Evolutionary conservation across 2,888 invertebrate species (phyloP), one percentile per base, ranked within the genome.

Genomic region (Conistra vaccinii): DNA sequence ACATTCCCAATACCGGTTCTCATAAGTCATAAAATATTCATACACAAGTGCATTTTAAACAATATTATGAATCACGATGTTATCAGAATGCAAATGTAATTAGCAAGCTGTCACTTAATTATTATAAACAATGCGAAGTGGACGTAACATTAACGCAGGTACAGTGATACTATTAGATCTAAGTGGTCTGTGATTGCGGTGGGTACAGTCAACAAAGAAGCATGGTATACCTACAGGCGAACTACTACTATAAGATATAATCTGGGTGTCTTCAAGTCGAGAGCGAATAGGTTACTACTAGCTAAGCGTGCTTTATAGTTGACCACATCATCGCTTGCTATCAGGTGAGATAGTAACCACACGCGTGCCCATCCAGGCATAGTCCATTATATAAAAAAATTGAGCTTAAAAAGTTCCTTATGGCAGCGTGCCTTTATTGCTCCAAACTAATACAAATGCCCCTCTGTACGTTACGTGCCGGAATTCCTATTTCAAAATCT

Each of bases 61-160:
- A 32, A 42, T 20, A 45, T 45, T 5, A 60, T 45, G 55, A n/a
- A 3, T 48, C 55, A 48, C 29, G 83, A 78, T 78, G 12, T 72
- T 84, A 58, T 80, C 66, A 58, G 55, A 39, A 71, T 67, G 61
- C 63, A 73, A 84, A 63, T 68, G 6, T 67, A 71, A 79, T 84
- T 58, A 58, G 26, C 48, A n/a, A 32, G 63, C 48, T 69, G 51
- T 63, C 63, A 60, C 23, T 81, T 63, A 58, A 85, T 81, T 65
- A 55, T 35, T 42, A 42, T 55, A 39, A 80, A 73, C 81, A 84
- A 79, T 79, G 48, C 48, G 7, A 51, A 71, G 42, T 45, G 63
- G 57, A 48, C 7, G 39, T 35, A 32, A 39, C 48, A 14, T 51
- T 48, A n/a, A 45, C 29, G 45, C n/a, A 35, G 29, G 58, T 42